Percentiles rank a stretch among this genome's conserved stretches.
These are phyloP conservation scores for Creontiades dilutus DNA, from an alignment of 2,888 invertebrate genomes.

Conservation along the genomic window DNA sequence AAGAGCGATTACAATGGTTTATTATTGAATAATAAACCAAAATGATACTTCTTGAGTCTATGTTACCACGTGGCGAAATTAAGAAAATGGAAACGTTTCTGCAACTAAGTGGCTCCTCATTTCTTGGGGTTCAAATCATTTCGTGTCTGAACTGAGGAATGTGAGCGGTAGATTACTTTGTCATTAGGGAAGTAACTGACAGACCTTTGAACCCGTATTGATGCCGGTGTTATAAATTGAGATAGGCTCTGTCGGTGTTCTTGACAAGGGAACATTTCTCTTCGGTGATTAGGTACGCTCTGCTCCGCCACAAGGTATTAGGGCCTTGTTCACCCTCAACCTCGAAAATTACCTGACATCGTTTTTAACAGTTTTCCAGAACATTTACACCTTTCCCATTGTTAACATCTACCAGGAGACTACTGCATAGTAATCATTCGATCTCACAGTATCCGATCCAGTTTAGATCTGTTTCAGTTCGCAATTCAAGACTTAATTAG, in stretches of 20 bases:
- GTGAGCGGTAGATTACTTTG: neutral
- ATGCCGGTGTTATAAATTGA: constrained; percentile 27
- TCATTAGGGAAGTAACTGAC: neutral
- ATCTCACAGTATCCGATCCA: too few relatives aligned
- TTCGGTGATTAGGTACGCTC: constrained; percentile 56
- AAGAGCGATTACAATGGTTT: too few relatives aligned
- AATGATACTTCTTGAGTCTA: too few relatives aligned
- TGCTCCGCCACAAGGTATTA: constrained; percentile 1
- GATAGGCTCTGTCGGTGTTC: neutral
- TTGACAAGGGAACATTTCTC: constrained; percentile 53
- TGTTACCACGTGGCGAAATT: too few relatives aligned
- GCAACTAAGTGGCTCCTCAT: too few relatives aligned
- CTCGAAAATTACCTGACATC: constrained; percentile 43
- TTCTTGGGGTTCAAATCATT: too few relatives aligned
- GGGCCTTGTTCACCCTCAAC: constrained; percentile 7
- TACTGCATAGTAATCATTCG: too few relatives aligned
- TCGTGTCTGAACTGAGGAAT: neutral
- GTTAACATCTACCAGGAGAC: neutral
- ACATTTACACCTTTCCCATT: neutral
- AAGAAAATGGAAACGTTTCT: too few relatives aligned
- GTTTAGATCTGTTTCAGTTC: too few relatives aligned
- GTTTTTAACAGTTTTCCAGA: constrained; percentile 27
- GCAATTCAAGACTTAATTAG: too few relatives aligned
- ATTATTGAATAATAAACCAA: too few relatives aligned
- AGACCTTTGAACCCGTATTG: constrained; percentile 4